Evolutionary conservation across 2,113 vertebrate species (phyloP).

Genomic region (Raphicerus campestris): DNA sequence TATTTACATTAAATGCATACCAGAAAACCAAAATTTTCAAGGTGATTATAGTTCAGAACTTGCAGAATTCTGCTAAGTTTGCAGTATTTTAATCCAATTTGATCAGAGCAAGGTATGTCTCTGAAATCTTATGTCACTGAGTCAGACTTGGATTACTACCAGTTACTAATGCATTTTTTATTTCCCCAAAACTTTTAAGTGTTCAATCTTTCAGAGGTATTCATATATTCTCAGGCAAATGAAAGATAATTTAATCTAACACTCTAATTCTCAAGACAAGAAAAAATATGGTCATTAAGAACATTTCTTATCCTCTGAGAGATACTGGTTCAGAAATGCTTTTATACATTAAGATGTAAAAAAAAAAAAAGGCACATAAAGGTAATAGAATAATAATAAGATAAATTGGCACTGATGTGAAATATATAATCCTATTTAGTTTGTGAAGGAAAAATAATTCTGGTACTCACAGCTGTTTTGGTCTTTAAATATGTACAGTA

Average conservation of each 20-base stretch:
- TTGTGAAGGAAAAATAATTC: neutral
- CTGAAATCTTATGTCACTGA: slow-evolving; percentile 35
- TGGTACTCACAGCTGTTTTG: neutral
- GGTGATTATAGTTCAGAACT: slow-evolving; percentile 51
- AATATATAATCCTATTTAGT: neutral
- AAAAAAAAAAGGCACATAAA: neutral
- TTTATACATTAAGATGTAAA: neutral
- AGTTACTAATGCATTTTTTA: neutral
- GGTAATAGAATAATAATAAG: neutral
- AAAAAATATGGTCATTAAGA: neutral
- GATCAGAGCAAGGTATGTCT: neutral
- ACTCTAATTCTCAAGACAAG: neutral
- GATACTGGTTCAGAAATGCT: neutral
- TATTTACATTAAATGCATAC: slow-evolving; percentile 52
- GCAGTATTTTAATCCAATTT: neutral
- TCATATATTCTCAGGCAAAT: neutral
- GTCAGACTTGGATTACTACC: neutral
- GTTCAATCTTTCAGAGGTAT: neutral
- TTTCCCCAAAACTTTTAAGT: slow-evolving; percentile 15
- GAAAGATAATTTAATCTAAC: neutral
- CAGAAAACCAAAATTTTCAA: slow-evolving; percentile 42
- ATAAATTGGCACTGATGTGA: neutral
- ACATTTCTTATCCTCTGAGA: slow-evolving; percentile 3
- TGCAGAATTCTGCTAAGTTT: slow-evolving; percentile 30
- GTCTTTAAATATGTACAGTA: neutral